A percentile compares a stretch with the other conserved stretches of the same genome.
These are phyloP conservation scores for Empidonax alnorum DNA, from an alignment of 2,113 vertebrate species.

Conservation along the genomic window DNA sequence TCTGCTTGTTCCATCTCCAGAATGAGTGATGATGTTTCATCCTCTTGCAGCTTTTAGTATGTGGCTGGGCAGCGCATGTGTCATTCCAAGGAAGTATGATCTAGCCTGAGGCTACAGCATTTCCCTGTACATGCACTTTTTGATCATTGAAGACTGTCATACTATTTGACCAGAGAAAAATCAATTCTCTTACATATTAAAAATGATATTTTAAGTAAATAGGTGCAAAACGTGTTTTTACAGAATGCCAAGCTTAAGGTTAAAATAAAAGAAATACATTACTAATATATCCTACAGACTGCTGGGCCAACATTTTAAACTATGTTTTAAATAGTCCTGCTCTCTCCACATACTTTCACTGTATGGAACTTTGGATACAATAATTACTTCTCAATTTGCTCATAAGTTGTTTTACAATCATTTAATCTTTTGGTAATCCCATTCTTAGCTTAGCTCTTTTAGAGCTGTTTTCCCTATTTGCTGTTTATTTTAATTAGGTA, in stretches of 20 bases:
- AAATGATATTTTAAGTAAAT: neutral
- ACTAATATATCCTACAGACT: neutral
- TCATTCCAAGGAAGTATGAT: neutral
- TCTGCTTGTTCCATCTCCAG: neutral
- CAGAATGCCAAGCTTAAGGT: neutral
- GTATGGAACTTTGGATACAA: neutral
- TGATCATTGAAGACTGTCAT: neutral
- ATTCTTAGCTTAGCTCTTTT: neutral
- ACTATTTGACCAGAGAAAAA: neutral
- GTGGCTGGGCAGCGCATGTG: rapidly evolving
- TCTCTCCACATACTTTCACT: neutral
- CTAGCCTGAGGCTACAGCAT: neutral
- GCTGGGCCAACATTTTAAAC: neutral
- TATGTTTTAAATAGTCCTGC: neutral
- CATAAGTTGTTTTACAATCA: neutral
- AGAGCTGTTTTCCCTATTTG: neutral
- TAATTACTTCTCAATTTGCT: neutral
- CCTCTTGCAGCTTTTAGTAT: neutral
- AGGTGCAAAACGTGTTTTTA: neutral
- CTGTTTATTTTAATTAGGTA: neutral
- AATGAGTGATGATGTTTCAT: neutral
- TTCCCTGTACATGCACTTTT: neutral
- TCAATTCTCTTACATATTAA: neutral
- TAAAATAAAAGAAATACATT: neutral
- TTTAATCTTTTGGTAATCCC: neutral